Evolutionary conservation across 2,113 vertebrate genomes (phyloP).

Genomic region (Platycercus adscitus): DNA sequence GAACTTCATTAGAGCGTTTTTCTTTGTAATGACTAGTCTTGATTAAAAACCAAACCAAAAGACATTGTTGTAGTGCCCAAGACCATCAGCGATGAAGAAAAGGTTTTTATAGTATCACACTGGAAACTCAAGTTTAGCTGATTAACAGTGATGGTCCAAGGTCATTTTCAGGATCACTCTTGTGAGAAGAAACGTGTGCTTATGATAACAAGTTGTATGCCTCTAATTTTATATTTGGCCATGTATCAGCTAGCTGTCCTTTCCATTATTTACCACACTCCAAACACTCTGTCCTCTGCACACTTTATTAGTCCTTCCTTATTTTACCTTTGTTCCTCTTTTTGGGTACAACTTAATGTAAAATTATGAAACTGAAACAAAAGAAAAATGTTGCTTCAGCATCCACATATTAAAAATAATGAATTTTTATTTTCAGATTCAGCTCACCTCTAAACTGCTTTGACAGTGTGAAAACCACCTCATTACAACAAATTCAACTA

Average conservation of each 20-base stretch:
- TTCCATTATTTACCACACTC: neutral
- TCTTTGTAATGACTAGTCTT: neutral
- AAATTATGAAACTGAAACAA: neutral
- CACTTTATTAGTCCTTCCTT: neutral
- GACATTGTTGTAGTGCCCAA: neutral
- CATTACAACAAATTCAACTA: rapidly evolving
- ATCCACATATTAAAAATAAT: neutral
- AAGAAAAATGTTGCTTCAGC: neutral
- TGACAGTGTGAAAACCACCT: neutral
- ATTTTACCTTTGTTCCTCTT: neutral
- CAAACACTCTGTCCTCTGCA: neutral
- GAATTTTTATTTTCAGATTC: neutral
- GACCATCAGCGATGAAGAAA: neutral
- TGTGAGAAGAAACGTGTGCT: neutral
- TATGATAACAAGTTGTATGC: neutral
- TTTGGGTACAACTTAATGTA: neutral
- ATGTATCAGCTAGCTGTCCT: neutral
- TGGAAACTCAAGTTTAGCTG: neutral
- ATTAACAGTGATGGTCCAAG: neutral
- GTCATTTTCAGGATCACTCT: neutral
- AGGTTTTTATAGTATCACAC: neutral
- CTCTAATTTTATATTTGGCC: neutral
- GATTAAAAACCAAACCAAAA: neutral
- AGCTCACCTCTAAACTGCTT: neutral
- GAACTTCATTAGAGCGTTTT: neutral